phyloP scores from a whole-genome alignment of 2,888 invertebrate genomes.

The Lasioglossum oenotherae region DNA sequence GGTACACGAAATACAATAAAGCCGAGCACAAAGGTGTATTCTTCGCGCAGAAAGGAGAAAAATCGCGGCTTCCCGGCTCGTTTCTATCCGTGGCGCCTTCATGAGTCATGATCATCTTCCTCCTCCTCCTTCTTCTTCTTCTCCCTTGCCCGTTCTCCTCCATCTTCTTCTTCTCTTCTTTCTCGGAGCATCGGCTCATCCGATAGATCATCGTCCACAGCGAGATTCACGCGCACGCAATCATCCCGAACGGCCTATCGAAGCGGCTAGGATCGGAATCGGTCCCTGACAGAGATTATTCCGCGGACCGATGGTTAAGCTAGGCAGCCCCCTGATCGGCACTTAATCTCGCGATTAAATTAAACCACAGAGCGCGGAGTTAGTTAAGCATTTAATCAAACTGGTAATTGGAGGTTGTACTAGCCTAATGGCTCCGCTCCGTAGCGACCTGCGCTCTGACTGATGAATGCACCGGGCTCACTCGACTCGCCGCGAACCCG shows the following conservation, averaged over 20 bases:
- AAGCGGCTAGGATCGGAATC: constrained; percentile 67
- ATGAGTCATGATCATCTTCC: constrained; percentile 73
- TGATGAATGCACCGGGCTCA: constrained; percentile 75
- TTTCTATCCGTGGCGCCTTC: constrained; percentile 69
- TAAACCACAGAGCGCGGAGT: constrained; percentile 83
- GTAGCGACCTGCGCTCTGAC: constrained; percentile 73
- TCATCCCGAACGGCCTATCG: constrained; percentile 72
- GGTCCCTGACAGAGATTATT: constrained; percentile 74
- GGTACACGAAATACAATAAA: constrained; percentile 37
- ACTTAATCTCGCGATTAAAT: constrained; percentile 83
- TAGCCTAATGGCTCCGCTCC: constrained; percentile 79
- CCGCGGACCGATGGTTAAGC: constrained; percentile 71
- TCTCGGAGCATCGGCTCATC: constrained; percentile 56
- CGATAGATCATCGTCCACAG: constrained; percentile 78
- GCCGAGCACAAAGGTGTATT: constrained; percentile 66
- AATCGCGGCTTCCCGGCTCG: constrained; percentile 59
- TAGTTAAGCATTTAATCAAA: constrained; percentile 84
- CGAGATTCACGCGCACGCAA: constrained; percentile 77
- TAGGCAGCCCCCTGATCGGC: constrained; percentile 73
- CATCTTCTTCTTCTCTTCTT: constrained; percentile 2
- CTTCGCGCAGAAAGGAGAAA: constrained; percentile 68
- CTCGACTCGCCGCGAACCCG: constrained; percentile 55
- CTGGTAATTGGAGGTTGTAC: constrained; percentile 83
- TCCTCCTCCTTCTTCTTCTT: constrained; percentile 43
- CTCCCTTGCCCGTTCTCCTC: neutral